Percentiles rank a stretch among this genome's conserved stretches.
Conservation (phyloP, 1,140 invertebrate species). For the Heliconius congener region DNA sequence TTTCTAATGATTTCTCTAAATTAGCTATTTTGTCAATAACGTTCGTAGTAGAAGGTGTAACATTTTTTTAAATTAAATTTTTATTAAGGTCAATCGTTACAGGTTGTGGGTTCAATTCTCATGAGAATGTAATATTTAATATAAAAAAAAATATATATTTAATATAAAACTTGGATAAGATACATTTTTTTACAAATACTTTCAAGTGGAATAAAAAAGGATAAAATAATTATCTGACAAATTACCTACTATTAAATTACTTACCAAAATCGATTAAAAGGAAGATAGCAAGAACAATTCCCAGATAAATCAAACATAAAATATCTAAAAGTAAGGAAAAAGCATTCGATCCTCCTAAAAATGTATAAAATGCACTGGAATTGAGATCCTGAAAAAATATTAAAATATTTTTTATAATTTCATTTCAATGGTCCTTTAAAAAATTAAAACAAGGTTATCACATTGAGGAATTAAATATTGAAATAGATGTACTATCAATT, state of each 20-base stretch:
- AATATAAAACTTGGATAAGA: too few species aligned
- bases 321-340: slow-evolving; percentile 71
- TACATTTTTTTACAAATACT: too few species aligned
- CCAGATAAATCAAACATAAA: slow-evolving; percentile 68
- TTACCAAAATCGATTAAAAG: slow-evolving; percentile 69
- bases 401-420: neutral
- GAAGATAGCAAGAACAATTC: slow-evolving; percentile 59
- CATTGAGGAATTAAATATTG: neutral
- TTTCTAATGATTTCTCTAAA: too few species aligned
- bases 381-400: slow-evolving; percentile 65
- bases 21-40: too few species aligned
- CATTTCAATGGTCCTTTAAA: neutral
- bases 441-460: slow-evolving; percentile 1
- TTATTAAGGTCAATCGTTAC: too few species aligned
- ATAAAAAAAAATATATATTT: too few species aligned
- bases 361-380: slow-evolving; percentile 68
- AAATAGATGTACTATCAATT: neutral
- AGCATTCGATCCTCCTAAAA: slow-evolving; percentile 60
- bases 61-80: too few species aligned
- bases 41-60: too few species aligned
- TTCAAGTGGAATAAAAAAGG: neutral
- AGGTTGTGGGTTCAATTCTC: too few species aligned
- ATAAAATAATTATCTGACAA: neutral
- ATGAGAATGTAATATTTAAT: too few species aligned
- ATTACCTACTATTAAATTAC: neutral